Conservation (phyloP, 2,888 invertebrate species). For the Digitonthophagus gazella region DNA sequence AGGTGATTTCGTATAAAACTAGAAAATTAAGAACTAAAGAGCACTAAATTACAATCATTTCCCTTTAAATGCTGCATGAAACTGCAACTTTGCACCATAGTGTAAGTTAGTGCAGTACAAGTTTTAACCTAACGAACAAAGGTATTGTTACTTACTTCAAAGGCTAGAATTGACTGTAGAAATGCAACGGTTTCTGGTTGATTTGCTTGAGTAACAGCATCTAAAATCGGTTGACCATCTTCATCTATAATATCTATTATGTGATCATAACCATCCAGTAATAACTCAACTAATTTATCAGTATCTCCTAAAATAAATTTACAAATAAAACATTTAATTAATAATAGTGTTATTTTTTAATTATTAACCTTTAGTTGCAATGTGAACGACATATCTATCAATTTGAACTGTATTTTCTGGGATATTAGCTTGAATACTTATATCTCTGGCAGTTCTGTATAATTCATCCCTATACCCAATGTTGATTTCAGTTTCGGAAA, state of each 20-base stretch:
- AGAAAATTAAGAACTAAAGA: not conserved
- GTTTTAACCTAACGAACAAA: too few relatives aligned
- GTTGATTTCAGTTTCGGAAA: constrained; percentile 77
- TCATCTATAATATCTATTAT: constrained; percentile 77
- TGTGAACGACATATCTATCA: constrained; percentile 74
- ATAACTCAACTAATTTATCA: constrained; percentile 64
- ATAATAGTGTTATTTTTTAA: not conserved
- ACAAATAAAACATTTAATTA: not conserved
- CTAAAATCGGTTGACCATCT: constrained; percentile 65
- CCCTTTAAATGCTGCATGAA: too few relatives aligned
- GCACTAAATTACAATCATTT: too few relatives aligned
- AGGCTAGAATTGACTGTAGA: constrained; percentile 68
- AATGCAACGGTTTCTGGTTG: constrained; percentile 67
- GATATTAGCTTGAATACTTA: constrained; percentile 76
- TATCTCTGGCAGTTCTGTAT: constrained; percentile 85
- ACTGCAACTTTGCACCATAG: too few relatives aligned
- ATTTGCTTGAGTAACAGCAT: constrained; percentile 67
- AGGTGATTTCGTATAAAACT: not conserved
- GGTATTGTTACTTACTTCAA: constrained; percentile 68
- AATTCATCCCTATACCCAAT: constrained; percentile 80
- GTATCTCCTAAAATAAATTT: constrained; percentile 57
- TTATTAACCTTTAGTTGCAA: constrained; percentile 73
- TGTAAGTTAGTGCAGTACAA: too few relatives aligned
- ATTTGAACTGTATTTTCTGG: constrained; percentile 78
- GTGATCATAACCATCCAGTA: constrained; percentile 85